A percentile compares a stretch with the other conserved stretches of the same genome.
phyloP scores from a whole-genome alignment of 1,140 invertebrate species.

The Orius laevigatus region DNA sequence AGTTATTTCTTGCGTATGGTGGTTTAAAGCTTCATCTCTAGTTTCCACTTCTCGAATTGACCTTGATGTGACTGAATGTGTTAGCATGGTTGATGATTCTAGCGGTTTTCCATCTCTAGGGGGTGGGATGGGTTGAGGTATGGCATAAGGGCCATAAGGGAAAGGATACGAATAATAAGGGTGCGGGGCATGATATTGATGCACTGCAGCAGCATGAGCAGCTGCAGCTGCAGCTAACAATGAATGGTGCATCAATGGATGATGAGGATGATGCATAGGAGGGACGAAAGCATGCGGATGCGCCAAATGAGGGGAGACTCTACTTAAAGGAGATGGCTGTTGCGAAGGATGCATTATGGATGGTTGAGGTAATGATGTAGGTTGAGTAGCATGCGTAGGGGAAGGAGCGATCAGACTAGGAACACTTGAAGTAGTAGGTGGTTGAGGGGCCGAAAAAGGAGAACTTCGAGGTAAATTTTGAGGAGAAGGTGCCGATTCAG shows the following conservation, averaged over 20 bases:
- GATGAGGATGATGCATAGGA: slow-evolving; percentile 47
- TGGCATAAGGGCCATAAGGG: slow-evolving; percentile 49
- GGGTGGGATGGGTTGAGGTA: slow-evolving; percentile 51
- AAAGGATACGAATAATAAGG: slow-evolving; percentile 41
- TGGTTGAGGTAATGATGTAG: slow-evolving; percentile 46
- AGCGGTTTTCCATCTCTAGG: slow-evolving; percentile 37
- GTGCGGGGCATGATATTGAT: slow-evolving; percentile 44
- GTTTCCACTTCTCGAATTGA: slow-evolving; percentile 34
- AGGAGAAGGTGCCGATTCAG: slow-evolving; percentile 26
- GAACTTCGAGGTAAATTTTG: slow-evolving; percentile 20
- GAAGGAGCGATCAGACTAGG: slow-evolving; percentile 24
- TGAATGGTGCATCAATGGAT: slow-evolving; percentile 48
- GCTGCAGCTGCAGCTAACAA: slow-evolving; percentile 41
- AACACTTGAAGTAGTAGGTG: slow-evolving; percentile 19
- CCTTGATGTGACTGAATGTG: slow-evolving; percentile 36
- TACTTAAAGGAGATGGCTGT: slow-evolving; percentile 37
- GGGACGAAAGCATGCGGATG: slow-evolving; percentile 43
- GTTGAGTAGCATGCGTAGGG: slow-evolving; percentile 27
- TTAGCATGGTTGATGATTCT: slow-evolving; percentile 49
- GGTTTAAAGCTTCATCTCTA: slow-evolving; percentile 30
- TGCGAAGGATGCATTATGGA: slow-evolving; percentile 46
- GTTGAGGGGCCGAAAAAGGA: slow-evolving; percentile 20
- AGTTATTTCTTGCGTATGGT: slow-evolving; percentile 32
- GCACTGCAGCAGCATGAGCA: slow-evolving; percentile 32
- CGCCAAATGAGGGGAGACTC: slow-evolving; percentile 35